These are phyloP conservation scores for Patella vulgata DNA, from an alignment of 1,140 invertebrate genomes.

Conservation along the genomic window DNA sequence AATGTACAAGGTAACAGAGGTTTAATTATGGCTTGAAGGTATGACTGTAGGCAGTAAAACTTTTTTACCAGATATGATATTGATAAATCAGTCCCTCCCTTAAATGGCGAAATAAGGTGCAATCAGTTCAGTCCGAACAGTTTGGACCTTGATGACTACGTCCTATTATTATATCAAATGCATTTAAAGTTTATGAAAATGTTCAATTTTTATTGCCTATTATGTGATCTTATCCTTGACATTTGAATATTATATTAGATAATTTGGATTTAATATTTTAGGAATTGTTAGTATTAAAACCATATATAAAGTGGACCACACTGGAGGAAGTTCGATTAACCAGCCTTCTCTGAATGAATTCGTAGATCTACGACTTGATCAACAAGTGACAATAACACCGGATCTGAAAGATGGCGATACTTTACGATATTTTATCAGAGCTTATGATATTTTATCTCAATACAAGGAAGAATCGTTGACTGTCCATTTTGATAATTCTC, in stretches of 20 bases:
- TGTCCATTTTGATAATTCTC: constrained; percentile 32
- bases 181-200: no score
- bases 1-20: constrained; percentile 37
- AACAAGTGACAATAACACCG: background rate
- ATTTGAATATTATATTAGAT: background rate
- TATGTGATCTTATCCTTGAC: background rate
- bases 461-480: constrained; percentile 26
- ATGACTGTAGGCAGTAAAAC: no score
- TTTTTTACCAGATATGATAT: no score
- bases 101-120: no score
- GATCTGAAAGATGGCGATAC: constrained; percentile 20
- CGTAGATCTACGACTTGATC: background rate
- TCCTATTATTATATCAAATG: no score
- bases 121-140: no score
- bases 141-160: no score
- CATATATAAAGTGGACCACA: constrained; percentile 1
- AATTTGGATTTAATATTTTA: background rate
- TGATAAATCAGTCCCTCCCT: no score
- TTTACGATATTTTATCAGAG: constrained; percentile 21
- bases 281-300: constrained; percentile 15
- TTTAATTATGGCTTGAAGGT: no score
- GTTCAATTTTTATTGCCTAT: no score
- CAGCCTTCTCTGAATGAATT: background rate
- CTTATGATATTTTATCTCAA: constrained; percentile 15
- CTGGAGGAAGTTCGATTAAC: constrained; percentile 9